phyloP scores from a whole-genome alignment of 2,113 vertebrate species.

The Irena cyanogastra region DNA sequence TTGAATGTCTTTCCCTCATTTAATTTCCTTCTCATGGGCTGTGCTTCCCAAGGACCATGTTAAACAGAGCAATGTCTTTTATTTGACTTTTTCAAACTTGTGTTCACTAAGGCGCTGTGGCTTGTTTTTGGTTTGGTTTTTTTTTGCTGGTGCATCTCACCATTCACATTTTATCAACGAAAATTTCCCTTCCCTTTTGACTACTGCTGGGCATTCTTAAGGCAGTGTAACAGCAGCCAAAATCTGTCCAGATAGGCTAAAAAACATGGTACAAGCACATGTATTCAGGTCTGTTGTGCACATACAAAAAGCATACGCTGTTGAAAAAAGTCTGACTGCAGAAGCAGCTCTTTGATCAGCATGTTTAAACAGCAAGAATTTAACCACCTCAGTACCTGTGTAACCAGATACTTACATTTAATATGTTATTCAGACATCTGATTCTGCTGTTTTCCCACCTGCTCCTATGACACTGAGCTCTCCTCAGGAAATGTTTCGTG shows the following conservation, averaged over 20 bases:
- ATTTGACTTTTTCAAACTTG: not conserved
- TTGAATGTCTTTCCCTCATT: not conserved
- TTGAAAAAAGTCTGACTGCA: not conserved
- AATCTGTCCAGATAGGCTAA: not conserved
- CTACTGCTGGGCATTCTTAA: not conserved
- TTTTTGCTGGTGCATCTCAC: not conserved
- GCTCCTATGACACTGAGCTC: not conserved
- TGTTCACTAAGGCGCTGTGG: not conserved
- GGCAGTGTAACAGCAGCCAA: not conserved
- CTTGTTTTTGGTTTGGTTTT: rapidly evolving
- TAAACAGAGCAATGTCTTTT: not conserved
- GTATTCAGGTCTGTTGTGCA: not conserved
- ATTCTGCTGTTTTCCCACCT: not conserved
- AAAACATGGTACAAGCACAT: not conserved
- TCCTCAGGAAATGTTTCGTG: not conserved
- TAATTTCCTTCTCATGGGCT: not conserved
- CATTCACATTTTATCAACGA: not conserved
- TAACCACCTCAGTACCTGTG: not conserved
- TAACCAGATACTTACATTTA: not conserved
- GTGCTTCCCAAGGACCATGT: not conserved
- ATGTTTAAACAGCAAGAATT: not conserved
- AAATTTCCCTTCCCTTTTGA: not conserved
- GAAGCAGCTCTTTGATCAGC: not conserved
- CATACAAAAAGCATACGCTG: not conserved
- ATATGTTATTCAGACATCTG: not conserved